Percentiles rank a stretch among this genome's conserved stretches.
These are phyloP conservation scores for Pachypsylla venusta DNA, from an alignment of 1,140 invertebrate species.

Conservation along the genomic window DNA sequence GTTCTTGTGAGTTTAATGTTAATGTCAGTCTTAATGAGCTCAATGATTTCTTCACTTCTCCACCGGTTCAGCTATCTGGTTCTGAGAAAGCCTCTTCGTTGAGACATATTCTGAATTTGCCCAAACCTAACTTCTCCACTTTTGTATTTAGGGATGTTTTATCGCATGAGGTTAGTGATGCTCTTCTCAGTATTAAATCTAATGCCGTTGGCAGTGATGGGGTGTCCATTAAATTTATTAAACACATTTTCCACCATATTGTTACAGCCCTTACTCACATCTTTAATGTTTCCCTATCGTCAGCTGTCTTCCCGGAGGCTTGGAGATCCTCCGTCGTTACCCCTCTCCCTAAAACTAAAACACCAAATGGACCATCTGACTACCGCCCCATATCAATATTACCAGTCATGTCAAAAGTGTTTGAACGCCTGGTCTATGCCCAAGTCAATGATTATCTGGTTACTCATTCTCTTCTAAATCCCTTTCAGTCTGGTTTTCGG, in stretches of 20 bases:
- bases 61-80: neutral
- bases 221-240: neutral
- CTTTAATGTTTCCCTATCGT: neutral
- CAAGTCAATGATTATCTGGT: neutral
- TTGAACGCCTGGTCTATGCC: neutral
- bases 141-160: neutral
- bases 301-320: neutral
- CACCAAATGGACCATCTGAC: neutral
- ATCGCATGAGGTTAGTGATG: neutral
- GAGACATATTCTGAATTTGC: neutral
- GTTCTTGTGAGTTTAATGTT: neutral
- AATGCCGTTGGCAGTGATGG: neutral
- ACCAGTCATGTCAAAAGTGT: neutral
- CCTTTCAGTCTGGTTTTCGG: conserved; percentile 26
- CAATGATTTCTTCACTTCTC: neutral
- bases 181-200: neutral
- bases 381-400: neutral
- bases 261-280: neutral
- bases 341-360: neutral
- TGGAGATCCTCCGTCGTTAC: neutral
- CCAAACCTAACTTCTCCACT: neutral
- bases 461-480: neutral
- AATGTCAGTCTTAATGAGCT: neutral
- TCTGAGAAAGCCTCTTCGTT: neutral
- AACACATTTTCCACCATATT: neutral